Base-by-base conservation (phyloP, 2,113 vertebrate genomes). In the Gallinago undulata region DNA sequence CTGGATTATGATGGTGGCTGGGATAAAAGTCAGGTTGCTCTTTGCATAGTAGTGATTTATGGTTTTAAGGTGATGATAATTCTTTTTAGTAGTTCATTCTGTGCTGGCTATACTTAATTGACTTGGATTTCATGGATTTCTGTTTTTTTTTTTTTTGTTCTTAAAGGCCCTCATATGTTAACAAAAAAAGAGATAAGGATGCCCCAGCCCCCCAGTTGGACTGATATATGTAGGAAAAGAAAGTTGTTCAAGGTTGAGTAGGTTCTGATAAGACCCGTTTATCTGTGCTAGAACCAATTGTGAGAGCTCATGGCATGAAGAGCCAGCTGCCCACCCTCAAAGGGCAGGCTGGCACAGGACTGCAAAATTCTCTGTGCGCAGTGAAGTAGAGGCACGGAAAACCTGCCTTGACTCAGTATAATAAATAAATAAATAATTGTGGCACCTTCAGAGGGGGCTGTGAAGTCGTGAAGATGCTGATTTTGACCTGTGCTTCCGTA, bases 221-320 rank as follows among this genome's bases (percentile, higher is more conserved):
- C 62, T 84, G 84, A 55, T 70, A 50, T 83, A 78, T 69, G 75
- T 50, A 75, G 80, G 80, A 91, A 81, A 77, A 67, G 64, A 80
- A 88, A 91, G 70, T 87, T 94, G 77, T 93, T 96, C 55, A 89
- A 67, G 77, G 93, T 93, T 97, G 91, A 91, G 70, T 87, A 68
- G 77, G 55, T 95, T 96, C 92, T 96, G 93, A 92, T 95, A 95
- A 95, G 55, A 94, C 56, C 80, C 77, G 86, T 95, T 92, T 97
- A 27, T 95, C 92, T 85, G 70, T 51, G 76, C 80, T 94, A 7
- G 51, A 94, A 11, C 60, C 95, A 91, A 57, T 78, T 96, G 75
- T 56, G 74, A 93, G 80, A 75, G 75, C 84, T 80, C 45, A 45
- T 69, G 79, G 69, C 43, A n/a, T 23, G 50, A 91, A 27, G 62